phyloP scores from a whole-genome alignment of 2,113 vertebrate genomes.

The Myotis davidii region DNA sequence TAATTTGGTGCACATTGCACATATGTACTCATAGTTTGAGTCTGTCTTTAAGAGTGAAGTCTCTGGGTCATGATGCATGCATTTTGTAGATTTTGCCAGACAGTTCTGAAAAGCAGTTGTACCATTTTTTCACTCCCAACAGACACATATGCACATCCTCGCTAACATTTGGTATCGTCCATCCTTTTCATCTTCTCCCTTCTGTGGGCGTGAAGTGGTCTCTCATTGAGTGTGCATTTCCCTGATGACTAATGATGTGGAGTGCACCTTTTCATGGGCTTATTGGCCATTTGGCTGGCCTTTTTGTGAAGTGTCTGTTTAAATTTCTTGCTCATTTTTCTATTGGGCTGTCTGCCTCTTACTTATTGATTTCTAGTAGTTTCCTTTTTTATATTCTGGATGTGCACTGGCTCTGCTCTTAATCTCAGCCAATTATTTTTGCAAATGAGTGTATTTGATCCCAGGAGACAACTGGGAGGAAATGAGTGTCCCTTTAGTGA shows the following conservation, averaged over 20 bases:
- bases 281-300: neutral
- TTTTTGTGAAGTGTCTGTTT: slow-evolving; percentile 59
- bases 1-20: neutral
- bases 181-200: slow-evolving; percentile 21
- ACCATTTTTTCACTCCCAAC: neutral
- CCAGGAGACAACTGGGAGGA: neutral
- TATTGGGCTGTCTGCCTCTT: slow-evolving; percentile 44
- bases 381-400: slow-evolving; percentile 56
- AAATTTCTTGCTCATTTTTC: slow-evolving; percentile 60
- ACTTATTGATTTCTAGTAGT: slow-evolving; percentile 54
- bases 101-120: neutral
- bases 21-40: neutral
- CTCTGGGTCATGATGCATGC: neutral
- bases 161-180: slow-evolving; percentile 14
- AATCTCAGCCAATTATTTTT: slow-evolving; percentile 69
- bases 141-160: neutral
- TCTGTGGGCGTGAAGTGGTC: neutral
- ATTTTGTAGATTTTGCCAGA: slow-evolving; percentile 14
- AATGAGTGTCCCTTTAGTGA: neutral
- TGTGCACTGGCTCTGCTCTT: slow-evolving; percentile 29
- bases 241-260: neutral
- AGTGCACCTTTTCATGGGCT: neutral
- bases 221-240: slow-evolving; percentile 6
- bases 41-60: neutral
- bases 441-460: slow-evolving; percentile 59